phyloP scores from a whole-genome alignment of 53 echinoderm and acorn worm genomes.

The Antedon mediterranea region DNA sequence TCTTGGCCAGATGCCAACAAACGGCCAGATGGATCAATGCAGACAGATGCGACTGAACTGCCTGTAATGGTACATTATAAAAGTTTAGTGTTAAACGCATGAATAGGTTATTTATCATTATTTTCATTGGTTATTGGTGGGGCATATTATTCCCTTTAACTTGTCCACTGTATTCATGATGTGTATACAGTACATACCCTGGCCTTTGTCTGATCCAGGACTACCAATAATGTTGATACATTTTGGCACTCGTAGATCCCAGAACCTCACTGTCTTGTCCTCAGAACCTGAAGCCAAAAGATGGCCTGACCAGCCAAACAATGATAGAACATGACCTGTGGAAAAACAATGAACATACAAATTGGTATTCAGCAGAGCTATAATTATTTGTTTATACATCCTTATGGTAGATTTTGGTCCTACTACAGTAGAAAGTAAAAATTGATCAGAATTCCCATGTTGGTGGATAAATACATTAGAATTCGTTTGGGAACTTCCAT shows the following conservation, averaged over 20 bases:
- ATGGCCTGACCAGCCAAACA: constrained; percentile 61
- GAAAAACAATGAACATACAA: background rate
- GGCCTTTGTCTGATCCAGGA: constrained; percentile 87
- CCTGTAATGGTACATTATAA: constrained; percentile 11
- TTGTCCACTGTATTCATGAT: too few relatives aligned
- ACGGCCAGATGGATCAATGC: constrained; percentile 76
- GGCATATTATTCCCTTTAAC: too few relatives aligned
- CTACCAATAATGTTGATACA: constrained; percentile 90
- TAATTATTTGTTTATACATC: too few relatives aligned
- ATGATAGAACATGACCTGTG: constrained; percentile 77
- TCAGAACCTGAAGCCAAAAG: constrained; percentile 86
- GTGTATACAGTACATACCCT: constrained; percentile 30
- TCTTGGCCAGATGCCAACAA: constrained; percentile 85
- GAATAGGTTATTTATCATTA: too few relatives aligned
- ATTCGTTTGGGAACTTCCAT: too few relatives aligned
- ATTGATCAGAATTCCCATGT: too few relatives aligned
- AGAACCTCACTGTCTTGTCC: constrained; percentile 79
- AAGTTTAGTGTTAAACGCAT: too few relatives aligned
- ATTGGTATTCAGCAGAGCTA: too few relatives aligned
- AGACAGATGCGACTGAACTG: constrained; percentile 71
- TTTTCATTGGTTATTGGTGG: too few relatives aligned
- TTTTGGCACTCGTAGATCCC: constrained; percentile 79
- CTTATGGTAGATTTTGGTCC: too few relatives aligned
- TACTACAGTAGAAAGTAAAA: too few relatives aligned
- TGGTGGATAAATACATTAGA: too few relatives aligned